Evolutionary conservation across 2,888 invertebrate species (phyloP), one percentile per base, ranked within the genome.

Genomic region (Girardia tigrina): DNA sequence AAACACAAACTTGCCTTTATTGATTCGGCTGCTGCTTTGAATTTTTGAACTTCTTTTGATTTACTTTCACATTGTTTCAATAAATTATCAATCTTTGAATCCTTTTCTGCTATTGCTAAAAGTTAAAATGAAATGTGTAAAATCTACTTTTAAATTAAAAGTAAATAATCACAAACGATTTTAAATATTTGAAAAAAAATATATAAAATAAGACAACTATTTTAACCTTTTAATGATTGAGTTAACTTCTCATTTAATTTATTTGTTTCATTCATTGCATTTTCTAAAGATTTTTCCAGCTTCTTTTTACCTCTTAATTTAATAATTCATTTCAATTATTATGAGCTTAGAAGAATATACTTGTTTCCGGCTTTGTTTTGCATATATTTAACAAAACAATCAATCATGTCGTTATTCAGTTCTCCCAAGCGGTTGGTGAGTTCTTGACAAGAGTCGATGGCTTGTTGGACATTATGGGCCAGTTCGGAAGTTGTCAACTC

Each of bases 301-400:
- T 36, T 36, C 16, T 36, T 36, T 16, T 36, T 36, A 12, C 36
- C 36, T 36, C 36, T 36, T 12, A 16, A 36, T 12, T 8, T 12
- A 36, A 36, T 12, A 16, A 12, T 36, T 36, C 16, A n/a, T n/a
- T n/a, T n/a, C n/a, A n/a, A n/a, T n/a, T n/a, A n/a, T n/a, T n/a
- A n/a, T n/a, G n/a, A n/a, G n/a, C n/a, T n/a, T n/a, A n/a, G n/a
- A n/a, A n/a, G n/a, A n/a, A n/a, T n/a, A 79, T 78, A 82, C 82
- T 82, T 82, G 77, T 80, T 81, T n/a, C 80, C 80, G n/a, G 82
- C 82, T 75, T 83, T 83, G n/a, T 80, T 80, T 77, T 81, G 80
- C 1, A 81, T 81, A 72, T 81, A 81, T 42, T 79, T 79, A 0
- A 80, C 79, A 71, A 82, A 79, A 78, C 80, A 82, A 27, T 81